Conservation (phyloP, 2,888 invertebrate genomes). For the Argynnis bischoffii region DNA sequence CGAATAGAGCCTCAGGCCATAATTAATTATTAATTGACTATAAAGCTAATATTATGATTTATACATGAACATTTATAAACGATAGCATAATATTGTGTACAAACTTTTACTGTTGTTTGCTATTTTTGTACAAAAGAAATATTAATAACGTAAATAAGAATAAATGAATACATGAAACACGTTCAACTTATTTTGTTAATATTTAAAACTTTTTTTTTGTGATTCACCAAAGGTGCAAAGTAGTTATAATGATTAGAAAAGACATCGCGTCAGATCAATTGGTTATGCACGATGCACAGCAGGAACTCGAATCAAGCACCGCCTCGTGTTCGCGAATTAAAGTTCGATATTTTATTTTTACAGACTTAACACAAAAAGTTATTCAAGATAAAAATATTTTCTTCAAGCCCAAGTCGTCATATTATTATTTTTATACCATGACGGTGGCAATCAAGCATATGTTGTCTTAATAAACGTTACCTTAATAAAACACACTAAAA, state of each 20-base stretch:
- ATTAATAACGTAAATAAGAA: neutral
- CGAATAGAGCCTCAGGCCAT: too few relatives aligned
- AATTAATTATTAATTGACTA: too few relatives aligned
- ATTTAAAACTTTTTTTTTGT: neutral
- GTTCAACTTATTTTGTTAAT: constrained; percentile 1
- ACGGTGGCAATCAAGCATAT: too few relatives aligned
- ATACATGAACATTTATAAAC: too few relatives aligned
- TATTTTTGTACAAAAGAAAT: too few relatives aligned
- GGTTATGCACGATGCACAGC: constrained; percentile 20
- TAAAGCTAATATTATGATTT: too few relatives aligned
- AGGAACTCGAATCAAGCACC: constrained; percentile 17
- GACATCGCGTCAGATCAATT: constrained; percentile 20
- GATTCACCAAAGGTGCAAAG: constrained; percentile 8
- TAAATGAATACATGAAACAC: neutral
- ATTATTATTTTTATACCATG: too few relatives aligned
- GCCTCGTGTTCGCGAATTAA: constrained; percentile 11
- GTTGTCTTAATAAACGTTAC: too few relatives aligned
- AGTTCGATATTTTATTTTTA: constrained; percentile 6
- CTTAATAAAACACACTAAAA: too few relatives aligned
- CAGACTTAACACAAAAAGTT: neutral
- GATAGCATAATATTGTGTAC: too few relatives aligned
- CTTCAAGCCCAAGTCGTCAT: neutral
- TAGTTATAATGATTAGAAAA: constrained; percentile 14
- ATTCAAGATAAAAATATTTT: neutral
- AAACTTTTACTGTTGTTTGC: too few relatives aligned